Percentiles rank a stretch among this genome's conserved stretches.
phyloP scores from a whole-genome alignment of 2,113 vertebrate genomes.

The Actinemys pallida region DNA sequence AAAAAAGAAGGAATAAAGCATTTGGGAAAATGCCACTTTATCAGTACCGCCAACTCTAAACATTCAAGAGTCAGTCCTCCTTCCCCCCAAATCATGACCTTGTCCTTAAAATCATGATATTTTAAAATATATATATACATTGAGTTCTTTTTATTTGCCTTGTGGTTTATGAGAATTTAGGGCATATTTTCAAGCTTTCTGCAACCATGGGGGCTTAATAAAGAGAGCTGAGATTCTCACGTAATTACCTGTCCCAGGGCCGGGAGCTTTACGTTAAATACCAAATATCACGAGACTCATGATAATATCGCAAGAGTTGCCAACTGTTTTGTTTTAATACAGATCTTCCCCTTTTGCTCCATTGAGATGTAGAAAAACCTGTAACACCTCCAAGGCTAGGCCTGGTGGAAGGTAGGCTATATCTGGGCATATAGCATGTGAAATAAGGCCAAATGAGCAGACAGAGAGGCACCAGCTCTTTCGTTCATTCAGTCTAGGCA shows the following conservation, averaged over 20 bases:
- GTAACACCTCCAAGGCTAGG: rapidly evolving
- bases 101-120: not conserved
- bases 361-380: not conserved
- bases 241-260: not conserved
- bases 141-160: not conserved
- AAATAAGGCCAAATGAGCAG: too few relatives aligned
- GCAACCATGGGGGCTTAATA: not conserved
- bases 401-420: not conserved
- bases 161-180: not conserved
- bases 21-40: not conserved
- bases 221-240: too few relatives aligned
- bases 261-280: rapidly evolving
- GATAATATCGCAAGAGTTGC: not conserved
- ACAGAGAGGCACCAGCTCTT: not conserved
- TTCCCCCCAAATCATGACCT: not conserved
- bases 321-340: not conserved
- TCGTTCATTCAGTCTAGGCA: not conserved
- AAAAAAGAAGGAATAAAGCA: conserved; percentile 16
- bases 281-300: rapidly evolving
- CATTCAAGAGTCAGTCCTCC: not conserved
- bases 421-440: not conserved
- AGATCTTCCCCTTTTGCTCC: rapidly evolving
- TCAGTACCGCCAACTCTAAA: not conserved
- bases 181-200: not conserved
- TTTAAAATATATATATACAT: not conserved